Conservation (phyloP, 2,113 vertebrate genomes). For the Megaptera novaeangliae region DNA sequence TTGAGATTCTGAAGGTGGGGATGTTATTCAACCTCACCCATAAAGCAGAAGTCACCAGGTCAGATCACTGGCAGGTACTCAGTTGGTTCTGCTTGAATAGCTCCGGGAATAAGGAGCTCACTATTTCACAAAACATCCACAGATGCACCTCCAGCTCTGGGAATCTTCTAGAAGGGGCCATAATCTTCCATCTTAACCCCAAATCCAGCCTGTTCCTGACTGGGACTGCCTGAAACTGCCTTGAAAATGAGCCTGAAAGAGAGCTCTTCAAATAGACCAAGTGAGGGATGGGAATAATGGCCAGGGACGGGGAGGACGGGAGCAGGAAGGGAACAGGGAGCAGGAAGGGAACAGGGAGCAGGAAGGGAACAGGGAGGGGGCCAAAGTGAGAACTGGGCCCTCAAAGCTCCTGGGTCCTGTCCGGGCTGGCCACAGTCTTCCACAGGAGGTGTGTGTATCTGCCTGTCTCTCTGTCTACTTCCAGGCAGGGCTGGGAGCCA, state of each 20-base stretch:
- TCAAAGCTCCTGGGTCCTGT: background rate
- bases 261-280: background rate
- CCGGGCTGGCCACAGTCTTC: background rate
- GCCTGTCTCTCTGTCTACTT: background rate
- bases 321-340: background rate
- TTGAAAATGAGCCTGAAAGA: background rate
- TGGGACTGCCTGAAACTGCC: background rate
- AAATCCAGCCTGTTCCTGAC: background rate
- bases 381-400: background rate
- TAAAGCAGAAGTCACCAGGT: background rate
- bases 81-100: background rate
- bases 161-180: slow-evolving; percentile 32
- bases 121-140: background rate
- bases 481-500: background rate
- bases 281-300: accelerated
- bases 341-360: background rate
- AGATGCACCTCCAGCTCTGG: background rate
- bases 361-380: background rate
- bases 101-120: background rate
- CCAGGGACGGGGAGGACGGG: background rate
- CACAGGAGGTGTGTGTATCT: background rate
- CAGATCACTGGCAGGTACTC: background rate
- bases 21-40: background rate
- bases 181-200: background rate
- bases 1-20: background rate